Conservation (phyloP, 2,888 invertebrate species). For the Torymus tubicola region DNA sequence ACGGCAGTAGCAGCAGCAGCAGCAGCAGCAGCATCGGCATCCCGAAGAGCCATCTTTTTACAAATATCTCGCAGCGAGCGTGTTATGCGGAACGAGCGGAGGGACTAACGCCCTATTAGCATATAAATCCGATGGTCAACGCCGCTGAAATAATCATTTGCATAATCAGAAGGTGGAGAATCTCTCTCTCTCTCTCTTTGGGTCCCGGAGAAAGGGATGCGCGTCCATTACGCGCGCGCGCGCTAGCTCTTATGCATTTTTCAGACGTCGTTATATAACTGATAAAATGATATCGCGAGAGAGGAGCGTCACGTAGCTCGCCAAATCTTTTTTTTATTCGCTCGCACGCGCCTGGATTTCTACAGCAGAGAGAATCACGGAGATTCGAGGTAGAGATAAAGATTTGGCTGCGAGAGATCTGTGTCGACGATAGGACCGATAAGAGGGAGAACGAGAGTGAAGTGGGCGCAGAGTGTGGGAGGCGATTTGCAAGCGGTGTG, state of each 20-base stretch:
- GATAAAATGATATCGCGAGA: conserved; percentile 33
- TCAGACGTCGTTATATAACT: conserved; percentile 45
- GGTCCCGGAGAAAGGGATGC: background rate
- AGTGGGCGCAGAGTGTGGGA: too few species aligned
- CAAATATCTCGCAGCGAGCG: conserved; percentile 49
- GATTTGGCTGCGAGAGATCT: conserved; percentile 19
- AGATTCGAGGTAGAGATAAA: conserved; percentile 30
- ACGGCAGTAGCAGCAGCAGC: conserved; percentile 23
- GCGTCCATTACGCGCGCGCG: conserved; percentile 43
- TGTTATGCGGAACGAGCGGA: conserved; percentile 16
- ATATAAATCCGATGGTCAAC: conserved; percentile 66
- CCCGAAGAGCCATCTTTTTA: conserved; percentile 45
- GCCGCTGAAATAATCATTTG: conserved; percentile 64
- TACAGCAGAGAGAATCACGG: background rate
- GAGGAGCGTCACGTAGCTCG: background rate
- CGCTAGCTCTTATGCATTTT: conserved; percentile 54
- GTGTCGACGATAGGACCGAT: conserved; percentile 12
- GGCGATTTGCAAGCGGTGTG: too few species aligned
- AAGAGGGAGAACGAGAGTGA: too few species aligned
- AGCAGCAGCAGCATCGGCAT: conserved; percentile 29
- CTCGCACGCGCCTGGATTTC: too few species aligned
- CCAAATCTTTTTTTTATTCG: conserved; percentile 31
- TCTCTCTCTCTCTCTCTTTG: too few species aligned
- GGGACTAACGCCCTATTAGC: conserved; percentile 63
- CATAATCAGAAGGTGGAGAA: conserved; percentile 58